Base-by-base conservation (phyloP, 2,888 invertebrate genomes). In the Pyralis farinalis region DNA sequence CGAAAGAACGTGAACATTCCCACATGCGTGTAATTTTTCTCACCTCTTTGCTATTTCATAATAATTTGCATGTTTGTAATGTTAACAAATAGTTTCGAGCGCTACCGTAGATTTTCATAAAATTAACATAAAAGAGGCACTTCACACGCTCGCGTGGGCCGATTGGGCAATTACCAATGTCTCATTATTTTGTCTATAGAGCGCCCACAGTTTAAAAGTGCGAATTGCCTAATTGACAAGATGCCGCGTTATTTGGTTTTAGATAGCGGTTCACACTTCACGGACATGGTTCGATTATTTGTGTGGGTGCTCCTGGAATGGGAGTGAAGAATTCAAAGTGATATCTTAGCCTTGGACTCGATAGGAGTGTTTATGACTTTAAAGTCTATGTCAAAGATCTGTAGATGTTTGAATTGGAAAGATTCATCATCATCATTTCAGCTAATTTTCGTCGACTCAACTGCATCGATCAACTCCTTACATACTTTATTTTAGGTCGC, bases 181-280 rank as follows among this genome's bases (percentile, higher is more conserved):
- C 6, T 29, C 12, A 8, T 12, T 35, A 36, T 37, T 37, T 37
- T 30, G 30, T 12, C 12, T 7, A 12, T 21, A 7, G 22, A 30
- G 37, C 37, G 21, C 12, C 16, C 37, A 22, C 37, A 4, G 25
- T 25, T 25, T 5, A 3, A n/a, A n/a, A 30, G 30, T 29, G 22
- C 37, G 30, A 37, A 37, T 36, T 30, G 29, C 29, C 30, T 31
- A 30, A 37, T 29, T 37, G 30, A n/a, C 12, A 20, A 37, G 11
- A 36, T 16, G 36, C n/a, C 20, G 28, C 29, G 20, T 36, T 29
- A 37, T 30, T 37, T 37, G 7, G 33, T 11, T 28, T 8, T 10
- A 29, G 29, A 27, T 37, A 21, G 21, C 37, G 20, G 22, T 31
- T 37, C 30, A 31, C 37, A 37, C 29, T 36, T 36, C 36, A 36